Conservation (phyloP, 2,888 invertebrate species). For the Platynereis dumerilii region DNA sequence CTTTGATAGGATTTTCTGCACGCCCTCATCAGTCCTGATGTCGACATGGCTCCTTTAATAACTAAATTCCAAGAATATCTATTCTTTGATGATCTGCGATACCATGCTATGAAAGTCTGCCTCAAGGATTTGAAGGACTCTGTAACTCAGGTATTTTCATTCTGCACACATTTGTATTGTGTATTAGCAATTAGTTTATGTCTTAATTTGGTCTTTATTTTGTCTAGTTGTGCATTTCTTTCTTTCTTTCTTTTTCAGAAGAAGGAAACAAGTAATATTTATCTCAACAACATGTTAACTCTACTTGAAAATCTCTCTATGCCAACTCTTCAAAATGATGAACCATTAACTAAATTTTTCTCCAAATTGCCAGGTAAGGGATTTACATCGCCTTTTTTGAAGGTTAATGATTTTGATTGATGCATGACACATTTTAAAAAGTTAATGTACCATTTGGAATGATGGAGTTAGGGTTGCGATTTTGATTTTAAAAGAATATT, state of each 20-base stretch:
- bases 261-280: slow-evolving; percentile 28
- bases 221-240: too few relatives aligned
- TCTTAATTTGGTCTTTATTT: too few relatives aligned
- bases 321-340: slow-evolving; percentile 35
- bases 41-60: slow-evolving; percentile 66
- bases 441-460: too few relatives aligned
- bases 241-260: too few relatives aligned
- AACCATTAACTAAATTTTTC: slow-evolving; percentile 34
- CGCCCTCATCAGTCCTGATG: too few relatives aligned
- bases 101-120: slow-evolving; percentile 73
- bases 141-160: not conserved
- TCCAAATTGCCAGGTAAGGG: slow-evolving; percentile 38
- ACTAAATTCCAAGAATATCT: slow-evolving; percentile 78
- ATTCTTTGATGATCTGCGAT: slow-evolving; percentile 77
- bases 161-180: not conserved
- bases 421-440: too few relatives aligned
- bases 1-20: too few relatives aligned
- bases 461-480: too few relatives aligned
- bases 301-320: slow-evolving; percentile 45
- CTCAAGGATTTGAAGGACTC: slow-evolving; percentile 62
- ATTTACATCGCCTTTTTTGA: too few relatives aligned
- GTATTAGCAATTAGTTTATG: too few relatives aligned
- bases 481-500: too few relatives aligned
- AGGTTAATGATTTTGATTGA: too few relatives aligned
- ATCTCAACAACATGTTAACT: slow-evolving; percentile 41